Conservation (phyloP, 2,888 invertebrate genomes). For the Oasisia sp. region DNA sequence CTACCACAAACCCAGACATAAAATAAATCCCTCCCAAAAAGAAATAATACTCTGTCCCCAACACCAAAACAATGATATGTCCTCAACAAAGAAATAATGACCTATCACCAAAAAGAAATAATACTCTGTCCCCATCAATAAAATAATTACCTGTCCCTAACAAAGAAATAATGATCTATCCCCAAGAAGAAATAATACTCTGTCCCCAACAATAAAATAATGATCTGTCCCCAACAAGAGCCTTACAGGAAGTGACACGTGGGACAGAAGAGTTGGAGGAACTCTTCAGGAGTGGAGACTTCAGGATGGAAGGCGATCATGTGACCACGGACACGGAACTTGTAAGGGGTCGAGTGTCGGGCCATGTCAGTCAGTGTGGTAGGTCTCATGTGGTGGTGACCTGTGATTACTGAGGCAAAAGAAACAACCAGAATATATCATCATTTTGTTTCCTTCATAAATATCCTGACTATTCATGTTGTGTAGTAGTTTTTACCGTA, state of each 20-base stretch:
- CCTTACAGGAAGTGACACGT: constrained; percentile 7
- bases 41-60: no score
- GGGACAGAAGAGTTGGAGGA: neutral
- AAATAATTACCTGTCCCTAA: no score
- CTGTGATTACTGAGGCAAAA: neutral
- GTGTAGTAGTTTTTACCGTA: no score
- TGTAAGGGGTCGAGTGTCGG: neutral
- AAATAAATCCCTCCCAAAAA: no score
- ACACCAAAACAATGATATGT: no score
- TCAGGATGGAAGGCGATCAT: neutral
- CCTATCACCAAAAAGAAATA: no score
- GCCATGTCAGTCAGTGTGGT: neutral
- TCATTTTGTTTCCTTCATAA: neutral
- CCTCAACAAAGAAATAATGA: no score
- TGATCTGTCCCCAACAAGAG: neutral
- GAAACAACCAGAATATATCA: neutral
- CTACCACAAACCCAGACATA: neutral
- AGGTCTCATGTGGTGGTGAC: neutral
- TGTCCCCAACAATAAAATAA: neutral
- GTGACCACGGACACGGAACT: neutral
- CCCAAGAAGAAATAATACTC: no score
- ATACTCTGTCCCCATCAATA: no score
- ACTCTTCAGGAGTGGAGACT: neutral
- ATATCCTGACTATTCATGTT: no score
- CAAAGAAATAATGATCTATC: no score